A percentile compares a stretch with the other conserved stretches of the same genome.
phyloP scores from a whole-genome alignment of 1,140 invertebrate species.

The Bradysia coprophila region DNA sequence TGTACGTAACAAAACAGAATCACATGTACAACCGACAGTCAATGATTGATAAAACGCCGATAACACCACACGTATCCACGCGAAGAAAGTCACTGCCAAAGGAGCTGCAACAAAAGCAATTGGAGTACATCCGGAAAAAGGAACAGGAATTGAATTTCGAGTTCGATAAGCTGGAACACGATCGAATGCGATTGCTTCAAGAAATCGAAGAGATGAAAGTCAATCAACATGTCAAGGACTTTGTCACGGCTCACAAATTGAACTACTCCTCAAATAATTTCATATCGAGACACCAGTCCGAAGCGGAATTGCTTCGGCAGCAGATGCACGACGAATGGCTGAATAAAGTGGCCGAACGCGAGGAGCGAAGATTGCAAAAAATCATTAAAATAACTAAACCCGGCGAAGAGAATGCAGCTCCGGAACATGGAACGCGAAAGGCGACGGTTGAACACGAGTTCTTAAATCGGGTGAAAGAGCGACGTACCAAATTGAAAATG shows the following conservation, averaged over 20 bases:
- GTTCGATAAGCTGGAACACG: constrained; percentile 33
- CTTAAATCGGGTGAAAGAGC: constrained; percentile 41
- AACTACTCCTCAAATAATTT: too few relatives aligned
- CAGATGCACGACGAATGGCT: constrained; percentile 71
- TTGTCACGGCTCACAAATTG: constrained; percentile 8
- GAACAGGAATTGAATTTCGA: constrained; percentile 42
- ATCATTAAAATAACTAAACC: constrained; percentile 45
- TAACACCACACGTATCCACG: constrained; percentile 20
- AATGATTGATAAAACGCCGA: constrained; percentile 26
- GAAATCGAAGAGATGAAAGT: constrained; percentile 15
- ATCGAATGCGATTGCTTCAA: constrained; percentile 26
- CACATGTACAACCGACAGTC: constrained; percentile 20
- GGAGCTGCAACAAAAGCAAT: constrained; percentile 44
- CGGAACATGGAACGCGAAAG: constrained; percentile 14
- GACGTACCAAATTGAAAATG: constrained; percentile 17
- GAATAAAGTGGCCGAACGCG: constrained; percentile 53
- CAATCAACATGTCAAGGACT: constrained; percentile 1
- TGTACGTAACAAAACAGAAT: not conserved
- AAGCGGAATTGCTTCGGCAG: constrained; percentile 46
- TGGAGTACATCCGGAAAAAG: constrained; percentile 44
- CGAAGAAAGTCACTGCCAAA: constrained; percentile 37
- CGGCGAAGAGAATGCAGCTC: constrained; percentile 10
- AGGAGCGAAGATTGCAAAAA: constrained; percentile 54
- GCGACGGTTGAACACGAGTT: constrained; percentile 49
- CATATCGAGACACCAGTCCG: constrained; percentile 20